Percentiles rank a stretch among this genome's conserved stretches.
These are phyloP conservation scores for Philhelius pedissequus DNA, from an alignment of 2,888 invertebrate species.

Conservation along the genomic window DNA sequence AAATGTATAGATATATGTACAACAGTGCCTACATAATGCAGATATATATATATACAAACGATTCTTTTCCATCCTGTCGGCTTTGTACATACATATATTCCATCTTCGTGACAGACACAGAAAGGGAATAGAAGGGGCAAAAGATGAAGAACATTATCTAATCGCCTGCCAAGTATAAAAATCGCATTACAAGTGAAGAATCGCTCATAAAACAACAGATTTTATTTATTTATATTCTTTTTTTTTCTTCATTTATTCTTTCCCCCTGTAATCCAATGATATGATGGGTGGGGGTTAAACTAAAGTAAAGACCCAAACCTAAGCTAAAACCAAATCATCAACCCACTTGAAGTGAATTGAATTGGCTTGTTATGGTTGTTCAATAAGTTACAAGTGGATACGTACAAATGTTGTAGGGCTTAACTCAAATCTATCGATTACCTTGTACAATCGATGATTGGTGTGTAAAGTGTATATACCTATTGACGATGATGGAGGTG, in stretches of 20 bases:
- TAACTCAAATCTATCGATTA: conserved; percentile 66
- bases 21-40: not conserved
- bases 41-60: conserved; percentile 8
- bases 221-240: conserved; percentile 5
- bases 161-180: conserved; percentile 65
- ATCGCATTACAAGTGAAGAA: conserved; percentile 65
- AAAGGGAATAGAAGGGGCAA: not conserved
- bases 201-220: conserved; percentile 67
- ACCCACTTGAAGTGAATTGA: conserved; percentile 53
- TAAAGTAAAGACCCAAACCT: not conserved
- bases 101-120: conserved; percentile 18
- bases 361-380: conserved; percentile 62
- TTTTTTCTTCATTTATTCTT: not conserved
- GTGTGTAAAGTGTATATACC: too few species aligned
- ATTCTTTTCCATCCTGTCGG: conserved; percentile 28
- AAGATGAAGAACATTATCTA: conserved; percentile 49
- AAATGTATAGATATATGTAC: not conserved
- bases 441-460: conserved; percentile 32
- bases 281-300: not conserved
- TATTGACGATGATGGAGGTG: not conserved
- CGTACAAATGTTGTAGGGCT: conserved; percentile 51
- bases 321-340: not conserved
- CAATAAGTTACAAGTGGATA: conserved; percentile 65
- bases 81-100: conserved; percentile 16
- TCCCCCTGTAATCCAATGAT: not conserved